Conservation (phyloP, 1,140 invertebrate genomes). For the Tetramorium alpestre region DNA sequence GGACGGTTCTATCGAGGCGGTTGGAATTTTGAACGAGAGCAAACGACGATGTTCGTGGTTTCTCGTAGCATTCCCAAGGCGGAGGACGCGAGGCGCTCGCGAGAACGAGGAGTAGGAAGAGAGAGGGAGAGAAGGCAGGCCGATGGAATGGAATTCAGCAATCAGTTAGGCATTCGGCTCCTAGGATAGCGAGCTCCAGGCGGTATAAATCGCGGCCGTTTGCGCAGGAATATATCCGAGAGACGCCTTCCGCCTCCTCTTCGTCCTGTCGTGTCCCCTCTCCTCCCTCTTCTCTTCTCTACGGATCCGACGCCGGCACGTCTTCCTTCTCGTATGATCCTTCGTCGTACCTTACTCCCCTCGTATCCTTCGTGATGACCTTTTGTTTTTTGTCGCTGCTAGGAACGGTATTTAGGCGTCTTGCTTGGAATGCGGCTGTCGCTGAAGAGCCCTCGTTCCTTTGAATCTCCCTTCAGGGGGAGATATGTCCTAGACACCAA, state of each 20-base stretch:
- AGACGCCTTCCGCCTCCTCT: constrained; percentile 44
- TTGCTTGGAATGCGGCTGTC: constrained; percentile 77
- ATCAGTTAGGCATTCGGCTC: constrained; percentile 75
- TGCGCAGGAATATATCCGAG: constrained; percentile 68
- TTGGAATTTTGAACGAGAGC: constrained; percentile 53
- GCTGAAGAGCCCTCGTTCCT: constrained; percentile 36
- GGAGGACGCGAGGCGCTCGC: constrained; percentile 27
- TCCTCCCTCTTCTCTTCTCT: neutral
- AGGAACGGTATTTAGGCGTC: constrained; percentile 48
- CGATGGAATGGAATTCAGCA: constrained; percentile 75
- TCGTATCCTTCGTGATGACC: constrained; percentile 51
- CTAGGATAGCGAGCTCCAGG: constrained; percentile 61
- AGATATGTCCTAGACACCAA: neutral
- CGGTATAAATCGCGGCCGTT: constrained; percentile 76
- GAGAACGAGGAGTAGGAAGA: constrained; percentile 35
- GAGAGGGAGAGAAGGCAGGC: constrained; percentile 20
- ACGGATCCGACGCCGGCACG: neutral
- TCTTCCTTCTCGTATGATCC: constrained; percentile 39
- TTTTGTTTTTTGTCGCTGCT: constrained; percentile 48
- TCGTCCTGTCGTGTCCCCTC: constrained; percentile 6
- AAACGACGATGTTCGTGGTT: constrained; percentile 35
- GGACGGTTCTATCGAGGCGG: neutral
- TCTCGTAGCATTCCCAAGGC: constrained; percentile 36
- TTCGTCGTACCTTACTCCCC: constrained; percentile 22
- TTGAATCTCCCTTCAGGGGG: neutral